Evolutionary conservation across 2,888 invertebrate species (phyloP).

Genomic region (Diplazon laetatorius): DNA sequence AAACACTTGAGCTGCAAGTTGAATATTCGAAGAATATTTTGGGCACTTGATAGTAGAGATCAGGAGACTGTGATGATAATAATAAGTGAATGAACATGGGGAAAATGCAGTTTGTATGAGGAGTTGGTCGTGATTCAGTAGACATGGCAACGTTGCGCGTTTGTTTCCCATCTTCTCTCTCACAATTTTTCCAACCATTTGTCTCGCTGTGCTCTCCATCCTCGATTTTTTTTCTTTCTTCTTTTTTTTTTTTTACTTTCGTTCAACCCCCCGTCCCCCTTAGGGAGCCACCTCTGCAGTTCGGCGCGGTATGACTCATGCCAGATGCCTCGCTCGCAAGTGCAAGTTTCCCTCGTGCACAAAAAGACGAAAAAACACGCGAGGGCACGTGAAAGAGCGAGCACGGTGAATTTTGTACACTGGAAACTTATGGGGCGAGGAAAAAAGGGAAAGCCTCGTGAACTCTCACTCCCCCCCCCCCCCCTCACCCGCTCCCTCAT

Average conservation of each 20-base stretch:
- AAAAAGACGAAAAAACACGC: constrained; percentile 45
- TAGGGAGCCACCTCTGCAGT: constrained; percentile 54
- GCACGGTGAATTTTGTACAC: constrained; percentile 21
- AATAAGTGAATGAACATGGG: too few relatives aligned
- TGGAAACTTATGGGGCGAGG: constrained; percentile 36
- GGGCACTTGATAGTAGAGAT: too few relatives aligned
- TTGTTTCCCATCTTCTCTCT: background rate
- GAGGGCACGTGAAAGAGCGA: constrained; percentile 28
- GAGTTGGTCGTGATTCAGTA: too few relatives aligned
- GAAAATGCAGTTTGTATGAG: too few relatives aligned
- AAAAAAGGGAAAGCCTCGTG: constrained; percentile 50
- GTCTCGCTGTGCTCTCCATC: constrained; percentile 36
- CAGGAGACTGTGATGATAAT: too few relatives aligned
- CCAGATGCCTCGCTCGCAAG: constrained; percentile 70
- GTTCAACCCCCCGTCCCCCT: constrained; percentile 35
- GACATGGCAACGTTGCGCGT: too few relatives aligned
- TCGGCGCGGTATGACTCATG: constrained; percentile 71
- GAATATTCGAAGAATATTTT: too few relatives aligned
- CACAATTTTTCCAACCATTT: constrained; percentile 15
- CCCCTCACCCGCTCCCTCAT: background rate
- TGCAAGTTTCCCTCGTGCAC: constrained; percentile 52
- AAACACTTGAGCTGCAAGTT: too few relatives aligned
- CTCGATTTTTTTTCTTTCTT: constrained; percentile 4
- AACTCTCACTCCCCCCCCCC: background rate
- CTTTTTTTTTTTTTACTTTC: constrained; percentile 48